Evolutionary conservation across 1,140 invertebrate genomes (phyloP), one percentile per base, ranked within the genome.

Genomic region (Phthorimaea operculella): DNA sequence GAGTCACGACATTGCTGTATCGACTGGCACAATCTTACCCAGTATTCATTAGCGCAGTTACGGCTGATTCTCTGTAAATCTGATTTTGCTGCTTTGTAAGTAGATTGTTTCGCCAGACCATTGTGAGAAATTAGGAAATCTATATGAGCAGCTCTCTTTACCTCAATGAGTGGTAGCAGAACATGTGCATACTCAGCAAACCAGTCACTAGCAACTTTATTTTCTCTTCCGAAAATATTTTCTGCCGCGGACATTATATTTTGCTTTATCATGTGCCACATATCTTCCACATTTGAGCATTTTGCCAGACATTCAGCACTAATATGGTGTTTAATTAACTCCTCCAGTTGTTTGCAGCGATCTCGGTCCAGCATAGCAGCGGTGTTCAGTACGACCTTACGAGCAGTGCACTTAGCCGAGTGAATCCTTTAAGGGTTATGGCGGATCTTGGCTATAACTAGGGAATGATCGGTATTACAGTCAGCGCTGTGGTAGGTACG

Each of bases 401-500:
- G 49, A n/a, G 21, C 3, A 10, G 21, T 4, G 7, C 12, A n/a
- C 51, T 39, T 52, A 16, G 51, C 33, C 1, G 51, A 52, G 16
- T 52, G 51, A 16, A 52, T 52, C 17, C 36, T 52, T 16, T 52
- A 36, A 0, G 33, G 51, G 10, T 9, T 7, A 11, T 36, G 12
- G 12, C 33, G 14, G 4, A 9, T 16, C 8, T 52, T 44, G 4
- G 36, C 52, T n/a, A 45, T 33, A 3, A 63, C 50, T 0, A 63
- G 34, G 6, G 52, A 59, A 21, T 63, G 61, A 17, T 60, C 62
- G 4, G 55, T 60, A 33, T 60, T 49, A 21, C 55, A 63, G 10
- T 59, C 54, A 33, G 61, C 61, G 33, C 57, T 63, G 6, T 63
- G 57, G 21, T 54, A 63, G 0, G 58, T 33, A 28, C 62, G 55